These are phyloP conservation scores for Tenrec ecaudatus DNA, from an alignment of 2,113 vertebrate genomes.

Conservation along the genomic window DNA sequence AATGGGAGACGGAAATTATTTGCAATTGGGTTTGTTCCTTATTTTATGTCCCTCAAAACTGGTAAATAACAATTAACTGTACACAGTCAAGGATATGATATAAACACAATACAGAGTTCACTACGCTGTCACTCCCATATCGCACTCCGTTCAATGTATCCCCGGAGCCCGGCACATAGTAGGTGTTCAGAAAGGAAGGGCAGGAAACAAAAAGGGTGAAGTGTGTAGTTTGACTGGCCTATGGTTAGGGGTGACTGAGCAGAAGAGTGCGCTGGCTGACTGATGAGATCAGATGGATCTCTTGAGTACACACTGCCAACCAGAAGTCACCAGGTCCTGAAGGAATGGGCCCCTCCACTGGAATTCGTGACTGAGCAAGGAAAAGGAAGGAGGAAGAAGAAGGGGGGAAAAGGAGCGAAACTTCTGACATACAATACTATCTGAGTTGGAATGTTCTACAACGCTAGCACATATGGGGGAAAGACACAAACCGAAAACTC, in stretches of 20 bases:
- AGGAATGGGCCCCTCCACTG: background rate
- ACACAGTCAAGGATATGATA: background rate
- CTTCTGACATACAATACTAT: background rate
- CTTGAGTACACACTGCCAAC: fast-evolving
- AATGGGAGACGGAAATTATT: background rate
- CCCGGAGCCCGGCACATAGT: background rate
- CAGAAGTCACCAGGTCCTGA: background rate
- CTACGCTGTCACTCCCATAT: background rate
- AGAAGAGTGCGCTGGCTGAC: background rate
- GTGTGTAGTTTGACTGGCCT: background rate
- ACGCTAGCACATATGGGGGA: background rate
- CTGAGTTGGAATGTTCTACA: background rate
- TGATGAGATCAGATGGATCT: too few relatives aligned
- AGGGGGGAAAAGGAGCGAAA: background rate
- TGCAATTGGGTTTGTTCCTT: background rate
- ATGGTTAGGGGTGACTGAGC: background rate
- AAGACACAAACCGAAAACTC: background rate
- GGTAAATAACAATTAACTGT: background rate
- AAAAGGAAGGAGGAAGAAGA: background rate
- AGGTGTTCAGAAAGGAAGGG: background rate
- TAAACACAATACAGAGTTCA: background rate
- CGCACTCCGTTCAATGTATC: background rate
- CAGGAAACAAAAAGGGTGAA: background rate
- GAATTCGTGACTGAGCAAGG: background rate
- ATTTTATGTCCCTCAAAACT: background rate